Conservation (phyloP, 23 tunicate species). For the Pegea sp. region DNA sequence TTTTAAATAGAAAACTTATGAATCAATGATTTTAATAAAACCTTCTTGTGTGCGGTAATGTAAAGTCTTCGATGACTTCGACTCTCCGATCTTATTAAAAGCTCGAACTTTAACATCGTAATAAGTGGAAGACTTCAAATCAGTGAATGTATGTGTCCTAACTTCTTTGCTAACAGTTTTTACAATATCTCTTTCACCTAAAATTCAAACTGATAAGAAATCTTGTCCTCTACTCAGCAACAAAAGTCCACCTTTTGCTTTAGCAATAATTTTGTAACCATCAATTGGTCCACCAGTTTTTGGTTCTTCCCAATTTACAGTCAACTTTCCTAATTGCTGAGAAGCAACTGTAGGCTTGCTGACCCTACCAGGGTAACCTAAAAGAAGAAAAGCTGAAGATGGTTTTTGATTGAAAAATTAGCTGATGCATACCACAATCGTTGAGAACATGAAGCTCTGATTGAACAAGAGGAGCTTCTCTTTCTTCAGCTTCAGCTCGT, state of each 20-base stretch:
- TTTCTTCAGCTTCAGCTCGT: constrained; percentile 6
- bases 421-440: constrained; percentile 28
- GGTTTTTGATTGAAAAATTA: background rate
- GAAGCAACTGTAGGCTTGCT: constrained; percentile 49
- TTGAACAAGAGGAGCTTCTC: constrained; percentile 58
- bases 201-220: no score
- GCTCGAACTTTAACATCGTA: constrained; percentile 64
- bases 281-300: constrained; percentile 73
- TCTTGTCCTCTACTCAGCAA: no score
- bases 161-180: constrained; percentile 26
- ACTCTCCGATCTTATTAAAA: constrained; percentile 42
- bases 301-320: constrained; percentile 76
- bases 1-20: no score
- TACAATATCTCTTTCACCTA: constrained; percentile 49
- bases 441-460: constrained; percentile 69
- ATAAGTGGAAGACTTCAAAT: constrained; percentile 54
- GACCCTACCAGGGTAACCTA: constrained; percentile 83
- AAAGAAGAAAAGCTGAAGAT: background rate
- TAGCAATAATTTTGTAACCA: constrained; percentile 63
- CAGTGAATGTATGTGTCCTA: constrained; percentile 18
- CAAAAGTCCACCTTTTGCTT: constrained; percentile 14
- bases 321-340: constrained; percentile 32
- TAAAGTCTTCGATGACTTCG: constrained; percentile 35
- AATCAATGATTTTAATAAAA: constrained; percentile 1
- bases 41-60: constrained; percentile 77